These are phyloP conservation scores for Pachycephala philippinensis DNA, from an alignment of 2,113 vertebrate genomes.

Conservation along the genomic window DNA sequence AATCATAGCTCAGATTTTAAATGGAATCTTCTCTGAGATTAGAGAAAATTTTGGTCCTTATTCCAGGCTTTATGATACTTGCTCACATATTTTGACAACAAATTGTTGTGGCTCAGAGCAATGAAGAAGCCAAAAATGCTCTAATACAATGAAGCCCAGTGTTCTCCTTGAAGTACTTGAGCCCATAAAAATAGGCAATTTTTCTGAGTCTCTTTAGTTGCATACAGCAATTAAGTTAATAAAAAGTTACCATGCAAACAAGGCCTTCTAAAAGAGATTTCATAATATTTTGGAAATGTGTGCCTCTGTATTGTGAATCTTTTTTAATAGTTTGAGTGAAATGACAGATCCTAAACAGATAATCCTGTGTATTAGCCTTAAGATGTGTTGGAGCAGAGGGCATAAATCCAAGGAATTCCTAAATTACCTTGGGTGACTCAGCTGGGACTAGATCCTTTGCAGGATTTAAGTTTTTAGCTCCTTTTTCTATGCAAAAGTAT, in stretches of 20 bases:
- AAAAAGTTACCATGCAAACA: conserved; percentile 3
- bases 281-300: neutral
- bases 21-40: neutral
- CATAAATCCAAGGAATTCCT: neutral
- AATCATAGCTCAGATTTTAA: neutral
- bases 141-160: neutral
- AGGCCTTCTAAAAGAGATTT: neutral
- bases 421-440: neutral
- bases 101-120: neutral
- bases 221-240: conserved; percentile 12
- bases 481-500: neutral
- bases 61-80: neutral
- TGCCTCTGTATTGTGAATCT: neutral
- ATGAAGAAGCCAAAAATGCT: neutral
- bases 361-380: neutral
- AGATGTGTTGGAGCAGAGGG: neutral
- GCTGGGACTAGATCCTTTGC: neutral
- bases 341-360: conserved; percentile 10
- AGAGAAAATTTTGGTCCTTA: neutral
- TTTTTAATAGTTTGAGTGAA: neutral
- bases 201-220: conserved; percentile 1
- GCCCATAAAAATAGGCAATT: neutral
- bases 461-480: neutral
- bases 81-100: conserved; percentile 29
- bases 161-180: neutral